Evolutionary conservation across 2,797 vertebrate species (phyloP).

Genomic region (Poeciliopsis presidionis): DNA sequence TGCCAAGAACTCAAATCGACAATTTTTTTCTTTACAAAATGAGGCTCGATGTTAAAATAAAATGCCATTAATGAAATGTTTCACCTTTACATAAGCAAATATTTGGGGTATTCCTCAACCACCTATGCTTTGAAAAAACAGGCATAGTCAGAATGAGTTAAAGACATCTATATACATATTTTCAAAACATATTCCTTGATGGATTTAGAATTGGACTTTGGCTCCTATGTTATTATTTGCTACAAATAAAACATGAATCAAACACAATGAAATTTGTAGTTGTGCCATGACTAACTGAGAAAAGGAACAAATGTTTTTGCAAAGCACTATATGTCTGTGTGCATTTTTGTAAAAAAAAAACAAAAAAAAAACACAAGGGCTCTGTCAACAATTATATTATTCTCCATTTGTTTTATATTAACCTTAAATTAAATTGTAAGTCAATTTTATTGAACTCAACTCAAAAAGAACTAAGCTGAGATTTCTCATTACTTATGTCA

Average conservation of each 20-base stretch:
- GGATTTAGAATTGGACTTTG: neutral
- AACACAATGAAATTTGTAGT: neutral
- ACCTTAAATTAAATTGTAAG: neutral
- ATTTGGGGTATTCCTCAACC: neutral
- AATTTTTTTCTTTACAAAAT: slow-evolving; percentile 3
- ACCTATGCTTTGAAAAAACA: neutral
- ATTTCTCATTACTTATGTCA: neutral
- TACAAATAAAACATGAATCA: neutral
- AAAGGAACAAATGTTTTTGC: neutral
- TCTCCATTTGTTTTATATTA: neutral
- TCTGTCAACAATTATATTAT: neutral
- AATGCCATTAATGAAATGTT: neutral
- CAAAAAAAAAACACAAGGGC: too few relatives aligned
- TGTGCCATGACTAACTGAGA: neutral
- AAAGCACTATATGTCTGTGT: neutral
- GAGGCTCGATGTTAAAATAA: neutral
- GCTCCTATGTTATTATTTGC: neutral
- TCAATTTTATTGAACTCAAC: neutral
- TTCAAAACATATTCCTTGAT: neutral
- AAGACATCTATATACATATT: neutral
- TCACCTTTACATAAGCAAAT: neutral
- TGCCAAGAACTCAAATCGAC: slow-evolving; percentile 15
- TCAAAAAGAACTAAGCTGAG: neutral
- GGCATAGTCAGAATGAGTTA: neutral
- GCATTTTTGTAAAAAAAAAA: neutral